Conservation (phyloP, 2,888 invertebrate genomes). For the Hermaeophaga mercurialis region DNA sequence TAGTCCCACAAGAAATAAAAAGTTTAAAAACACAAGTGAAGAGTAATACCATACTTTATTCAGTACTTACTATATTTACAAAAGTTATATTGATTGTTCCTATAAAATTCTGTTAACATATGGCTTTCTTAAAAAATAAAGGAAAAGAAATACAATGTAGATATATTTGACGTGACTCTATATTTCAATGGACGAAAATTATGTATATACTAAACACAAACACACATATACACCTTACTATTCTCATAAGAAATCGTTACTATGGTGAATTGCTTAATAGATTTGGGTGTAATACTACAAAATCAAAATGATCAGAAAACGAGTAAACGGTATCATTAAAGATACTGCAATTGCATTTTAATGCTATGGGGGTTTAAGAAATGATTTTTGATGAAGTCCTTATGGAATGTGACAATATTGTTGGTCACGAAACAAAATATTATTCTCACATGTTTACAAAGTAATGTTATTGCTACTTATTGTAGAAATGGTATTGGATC, state of each 20-base stretch:
- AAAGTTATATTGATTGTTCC: slow-evolving; percentile 25
- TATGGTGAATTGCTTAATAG: slow-evolving; percentile 8
- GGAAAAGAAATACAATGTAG: slow-evolving; percentile 22
- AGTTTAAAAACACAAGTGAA: background rate
- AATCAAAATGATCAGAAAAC: no score
- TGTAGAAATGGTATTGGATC: no score
- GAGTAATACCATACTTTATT: slow-evolving; percentile 24
- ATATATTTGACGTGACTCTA: slow-evolving; percentile 25
- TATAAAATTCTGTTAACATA: slow-evolving; percentile 27
- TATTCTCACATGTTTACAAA: no score
- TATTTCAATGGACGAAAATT: slow-evolving; percentile 24
- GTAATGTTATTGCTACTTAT: no score
- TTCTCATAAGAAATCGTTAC: slow-evolving; percentile 10
- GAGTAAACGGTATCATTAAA: no score
- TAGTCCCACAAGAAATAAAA: no score
- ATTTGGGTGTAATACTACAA: no score
- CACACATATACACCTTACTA: slow-evolving; percentile 22
- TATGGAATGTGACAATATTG: no score
- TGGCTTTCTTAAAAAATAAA: slow-evolving; percentile 25
- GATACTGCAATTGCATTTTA: no score
- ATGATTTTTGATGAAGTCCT: no score
- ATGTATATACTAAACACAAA: slow-evolving; percentile 17
- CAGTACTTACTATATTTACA: slow-evolving; percentile 26
- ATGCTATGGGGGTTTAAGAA: no score
- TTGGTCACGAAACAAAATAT: no score